A percentile compares a stretch with the other conserved stretches of the same genome.
phyloP scores from a whole-genome alignment of 2,888 invertebrate species.

The Harmothoe impar region DNA sequence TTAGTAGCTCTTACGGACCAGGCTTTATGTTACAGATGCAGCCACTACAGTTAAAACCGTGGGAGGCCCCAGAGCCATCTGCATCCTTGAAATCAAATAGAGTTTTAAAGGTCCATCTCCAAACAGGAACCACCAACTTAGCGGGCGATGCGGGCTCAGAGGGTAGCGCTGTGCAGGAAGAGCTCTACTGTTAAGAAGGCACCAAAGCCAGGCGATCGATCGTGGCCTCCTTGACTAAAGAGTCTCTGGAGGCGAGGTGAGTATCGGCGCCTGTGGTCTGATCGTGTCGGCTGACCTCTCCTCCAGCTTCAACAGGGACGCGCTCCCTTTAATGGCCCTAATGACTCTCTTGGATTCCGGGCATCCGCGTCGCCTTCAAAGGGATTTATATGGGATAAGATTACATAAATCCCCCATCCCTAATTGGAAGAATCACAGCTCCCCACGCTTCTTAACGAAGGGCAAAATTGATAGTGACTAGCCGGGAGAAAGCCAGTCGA shows the following conservation, averaged over 20 bases:
- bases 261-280: conserved; percentile 25
- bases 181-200: conserved; percentile 20
- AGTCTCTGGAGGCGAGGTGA: neutral
- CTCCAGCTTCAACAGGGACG: neutral
- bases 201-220: conserved; percentile 21
- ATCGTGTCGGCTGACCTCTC: conserved; percentile 32
- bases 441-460: neutral
- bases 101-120: too few species aligned
- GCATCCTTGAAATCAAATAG: too few species aligned
- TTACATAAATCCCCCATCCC: conserved; percentile 60
- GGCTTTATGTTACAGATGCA: too few species aligned
- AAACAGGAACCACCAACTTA: too few species aligned
- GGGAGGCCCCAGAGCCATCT: too few species aligned
- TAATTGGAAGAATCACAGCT: conserved; percentile 44
- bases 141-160: neutral
- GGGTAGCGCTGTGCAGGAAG: neutral
- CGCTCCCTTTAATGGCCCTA: conserved; percentile 36
- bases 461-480: conserved; percentile 4
- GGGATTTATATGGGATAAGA: conserved; percentile 61
- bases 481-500: neutral
- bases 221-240: conserved; percentile 30
- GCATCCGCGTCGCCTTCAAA: neutral
- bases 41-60: too few species aligned
- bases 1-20: too few species aligned
- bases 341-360: conserved; percentile 34